These are phyloP conservation scores for Myotis daubentonii DNA, from an alignment of 2,797 vertebrate species.

Conservation along the genomic window DNA sequence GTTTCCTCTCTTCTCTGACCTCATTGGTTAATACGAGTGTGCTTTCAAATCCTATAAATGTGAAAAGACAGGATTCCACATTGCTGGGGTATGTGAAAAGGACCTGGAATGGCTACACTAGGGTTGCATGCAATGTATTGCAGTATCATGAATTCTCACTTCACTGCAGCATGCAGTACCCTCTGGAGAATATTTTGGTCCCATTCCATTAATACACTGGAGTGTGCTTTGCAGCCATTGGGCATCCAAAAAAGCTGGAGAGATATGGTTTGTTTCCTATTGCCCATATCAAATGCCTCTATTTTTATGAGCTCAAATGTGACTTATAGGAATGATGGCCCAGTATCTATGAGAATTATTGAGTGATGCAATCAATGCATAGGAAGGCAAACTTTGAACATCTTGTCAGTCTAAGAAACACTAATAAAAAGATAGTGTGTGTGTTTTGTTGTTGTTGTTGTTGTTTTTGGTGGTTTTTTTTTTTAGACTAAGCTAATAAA, in stretches of 20 bases:
- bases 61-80: neutral
- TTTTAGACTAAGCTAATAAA: neutral
- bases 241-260: neutral
- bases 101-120: neutral
- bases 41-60: neutral
- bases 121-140: fast-evolving
- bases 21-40: neutral
- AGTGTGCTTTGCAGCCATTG: neutral
- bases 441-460: too few species aligned
- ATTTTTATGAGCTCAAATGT: neutral
- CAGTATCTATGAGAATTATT: neutral
- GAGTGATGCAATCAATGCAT: neutral
- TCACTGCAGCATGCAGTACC: neutral
- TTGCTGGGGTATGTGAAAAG: fast-evolving
- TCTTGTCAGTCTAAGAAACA: neutral
- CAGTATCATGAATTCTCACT: neutral
- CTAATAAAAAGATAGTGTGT: neutral
- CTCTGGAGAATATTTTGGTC: neutral
- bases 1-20: neutral
- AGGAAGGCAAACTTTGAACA: neutral
- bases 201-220: neutral
- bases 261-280: neutral
- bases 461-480: neutral
- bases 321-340: neutral
- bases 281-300: neutral